Percentiles rank a stretch among this genome's conserved stretches.
phyloP scores from a whole-genome alignment of 2,888 invertebrate genomes.

The Morpho helenor region DNA sequence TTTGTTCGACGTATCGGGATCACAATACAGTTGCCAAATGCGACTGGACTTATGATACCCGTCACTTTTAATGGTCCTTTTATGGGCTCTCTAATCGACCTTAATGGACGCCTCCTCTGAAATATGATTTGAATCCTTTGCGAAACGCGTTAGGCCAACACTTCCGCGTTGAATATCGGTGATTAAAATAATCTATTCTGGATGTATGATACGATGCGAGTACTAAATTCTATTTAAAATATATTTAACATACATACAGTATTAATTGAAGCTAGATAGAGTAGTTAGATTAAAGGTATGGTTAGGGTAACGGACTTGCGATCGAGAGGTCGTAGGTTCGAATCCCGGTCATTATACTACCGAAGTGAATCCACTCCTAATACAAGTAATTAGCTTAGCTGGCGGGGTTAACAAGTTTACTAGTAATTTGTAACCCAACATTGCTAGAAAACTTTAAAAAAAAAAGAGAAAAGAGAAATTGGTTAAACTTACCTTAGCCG shows the following conservation, averaged over 20 bases:
- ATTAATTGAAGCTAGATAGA: no score
- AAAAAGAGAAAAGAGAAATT: no score
- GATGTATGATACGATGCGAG: slow-evolving; percentile 2
- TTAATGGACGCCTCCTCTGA: slow-evolving; percentile 44
- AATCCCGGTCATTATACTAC: no score
- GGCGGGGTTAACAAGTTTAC: no score
- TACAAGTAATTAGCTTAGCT: no score
- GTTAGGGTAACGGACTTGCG: no score
- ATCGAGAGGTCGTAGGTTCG: no score
- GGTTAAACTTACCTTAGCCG: no score
- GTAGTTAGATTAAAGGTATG: no score
- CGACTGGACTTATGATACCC: slow-evolving; percentile 57
- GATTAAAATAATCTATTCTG: slow-evolving; percentile 20
- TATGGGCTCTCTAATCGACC: slow-evolving; percentile 51
- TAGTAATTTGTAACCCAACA: no score
- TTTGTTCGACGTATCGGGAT: slow-evolving; percentile 73
- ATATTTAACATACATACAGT: not conserved
- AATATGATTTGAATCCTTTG: slow-evolving; percentile 41
- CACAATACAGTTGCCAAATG: slow-evolving; percentile 72
- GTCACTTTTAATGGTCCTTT: slow-evolving; percentile 67
- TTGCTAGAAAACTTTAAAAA: no score
- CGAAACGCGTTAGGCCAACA: slow-evolving; percentile 34
- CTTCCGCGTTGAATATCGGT: slow-evolving; percentile 26
- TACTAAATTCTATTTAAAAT: not conserved
- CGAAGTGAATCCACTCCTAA: no score